phyloP scores from a whole-genome alignment of 2,888 invertebrate genomes.

The Tachina lurida region DNA sequence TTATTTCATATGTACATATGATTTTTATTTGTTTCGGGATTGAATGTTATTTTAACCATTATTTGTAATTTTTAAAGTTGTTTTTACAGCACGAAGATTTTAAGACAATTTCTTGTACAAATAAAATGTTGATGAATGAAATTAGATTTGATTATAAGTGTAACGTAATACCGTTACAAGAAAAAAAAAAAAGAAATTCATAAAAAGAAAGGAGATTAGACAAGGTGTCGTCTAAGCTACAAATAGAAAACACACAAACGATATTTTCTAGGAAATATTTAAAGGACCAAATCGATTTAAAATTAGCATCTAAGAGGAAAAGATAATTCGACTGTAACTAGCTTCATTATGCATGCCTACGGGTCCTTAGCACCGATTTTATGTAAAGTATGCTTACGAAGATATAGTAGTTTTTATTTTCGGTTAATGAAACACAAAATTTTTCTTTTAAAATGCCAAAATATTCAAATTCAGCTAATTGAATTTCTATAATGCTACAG shows the following conservation, averaged over 20 bases:
- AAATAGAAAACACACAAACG: constrained; percentile 9
- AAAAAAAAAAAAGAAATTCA: too few relatives aligned
- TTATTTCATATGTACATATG: constrained; percentile 16
- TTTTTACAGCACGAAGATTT: constrained; percentile 64
- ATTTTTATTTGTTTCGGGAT: constrained; percentile 30
- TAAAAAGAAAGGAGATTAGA: constrained; percentile 46
- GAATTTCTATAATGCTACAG: neutral
- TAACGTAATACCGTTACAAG: constrained; percentile 52
- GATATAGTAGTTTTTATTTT: too few relatives aligned
- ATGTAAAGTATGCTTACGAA: too few relatives aligned
- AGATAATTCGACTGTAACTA: neutral
- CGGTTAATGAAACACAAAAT: too few relatives aligned
- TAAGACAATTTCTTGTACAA: constrained; percentile 54
- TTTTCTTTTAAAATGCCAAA: too few relatives aligned
- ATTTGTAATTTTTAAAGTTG: constrained; percentile 60
- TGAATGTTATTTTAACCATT: constrained; percentile 42
- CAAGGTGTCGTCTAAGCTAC: constrained; percentile 48
- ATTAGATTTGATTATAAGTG: constrained; percentile 62
- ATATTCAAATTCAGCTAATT: neutral
- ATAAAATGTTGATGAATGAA: constrained; percentile 27
- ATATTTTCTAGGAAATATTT: constrained; percentile 13
- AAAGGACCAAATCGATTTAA: neutral
- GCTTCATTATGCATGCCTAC: neutral
- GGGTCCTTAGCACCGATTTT: too few relatives aligned
- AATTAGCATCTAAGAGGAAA: neutral